phyloP scores from a whole-genome alignment of 1,140 invertebrate species.

The Neodiprion lecontei region DNA sequence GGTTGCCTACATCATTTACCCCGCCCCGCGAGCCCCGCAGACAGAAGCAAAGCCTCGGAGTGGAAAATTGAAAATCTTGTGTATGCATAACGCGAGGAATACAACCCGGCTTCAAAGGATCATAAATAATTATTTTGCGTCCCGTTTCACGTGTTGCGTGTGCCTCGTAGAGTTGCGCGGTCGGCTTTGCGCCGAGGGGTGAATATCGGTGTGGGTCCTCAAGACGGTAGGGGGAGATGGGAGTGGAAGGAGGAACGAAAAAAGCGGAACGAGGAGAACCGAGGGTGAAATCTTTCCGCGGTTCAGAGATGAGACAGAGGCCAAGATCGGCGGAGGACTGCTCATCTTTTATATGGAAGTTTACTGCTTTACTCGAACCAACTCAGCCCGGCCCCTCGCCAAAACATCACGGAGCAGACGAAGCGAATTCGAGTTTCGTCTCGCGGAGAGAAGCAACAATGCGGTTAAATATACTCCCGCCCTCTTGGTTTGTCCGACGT shows the following conservation, averaged over 20 bases:
- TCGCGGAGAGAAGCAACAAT: neutral
- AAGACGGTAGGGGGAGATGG: neutral
- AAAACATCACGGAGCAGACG: too few species aligned
- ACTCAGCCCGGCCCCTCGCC: too few species aligned
- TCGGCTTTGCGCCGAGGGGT: neutral
- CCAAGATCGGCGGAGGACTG: too few species aligned
- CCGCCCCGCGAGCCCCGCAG: neutral
- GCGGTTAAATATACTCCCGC: neutral
- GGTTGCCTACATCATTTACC: neutral
- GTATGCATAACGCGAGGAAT: constrained; percentile 8
- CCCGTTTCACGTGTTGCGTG: neutral
- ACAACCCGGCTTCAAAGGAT: constrained; percentile 12
- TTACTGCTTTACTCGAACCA: neutral
- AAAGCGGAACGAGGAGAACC: neutral
- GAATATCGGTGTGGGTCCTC: neutral
- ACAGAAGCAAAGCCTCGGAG: neutral
- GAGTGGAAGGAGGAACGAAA: neutral
- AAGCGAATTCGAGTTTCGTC: neutral
- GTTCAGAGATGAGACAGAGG: too few species aligned
- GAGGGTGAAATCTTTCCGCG: too few species aligned
- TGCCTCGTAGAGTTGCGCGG: neutral
- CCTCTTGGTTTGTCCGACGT: too few species aligned
- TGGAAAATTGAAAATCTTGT: constrained; percentile 18
- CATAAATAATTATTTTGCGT: constrained; percentile 12
- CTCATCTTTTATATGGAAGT: neutral